A percentile compares a stretch with the other conserved stretches of the same genome.
phyloP scores from a whole-genome alignment of 2,888 invertebrate species.

The Epinotia ramella region DNA sequence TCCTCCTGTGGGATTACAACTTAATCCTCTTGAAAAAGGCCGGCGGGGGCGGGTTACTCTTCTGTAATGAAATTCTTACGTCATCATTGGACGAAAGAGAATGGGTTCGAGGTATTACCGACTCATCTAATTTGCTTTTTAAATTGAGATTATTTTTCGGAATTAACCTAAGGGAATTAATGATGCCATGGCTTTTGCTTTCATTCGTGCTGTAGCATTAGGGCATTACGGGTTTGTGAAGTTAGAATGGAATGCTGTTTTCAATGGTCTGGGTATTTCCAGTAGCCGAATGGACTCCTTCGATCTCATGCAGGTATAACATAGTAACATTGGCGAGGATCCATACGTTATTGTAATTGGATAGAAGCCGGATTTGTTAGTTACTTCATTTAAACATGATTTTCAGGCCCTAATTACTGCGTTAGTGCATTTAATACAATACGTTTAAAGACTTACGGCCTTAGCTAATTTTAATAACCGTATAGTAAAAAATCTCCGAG shows the following conservation, averaged over 20 bases:
- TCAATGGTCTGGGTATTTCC: neutral
- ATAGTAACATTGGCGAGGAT: too few species aligned
- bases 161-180: slow-evolving; percentile 53
- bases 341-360: too few species aligned
- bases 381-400: too few species aligned
- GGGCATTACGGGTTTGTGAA: neutral
- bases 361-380: too few species aligned
- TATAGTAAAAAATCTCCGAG: neutral
- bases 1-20: slow-evolving; percentile 81
- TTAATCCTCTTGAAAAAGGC: slow-evolving; percentile 80
- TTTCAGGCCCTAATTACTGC: too few species aligned
- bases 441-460: too few species aligned
- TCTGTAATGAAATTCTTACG: slow-evolving; percentile 79
- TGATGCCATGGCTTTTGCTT: slow-evolving; percentile 49
- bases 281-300: too few species aligned
- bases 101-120: slow-evolving; percentile 67
- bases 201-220: slow-evolving; percentile 31
- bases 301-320: too few species aligned
- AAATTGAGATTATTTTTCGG: slow-evolving; percentile 58
- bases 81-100: slow-evolving; percentile 66
- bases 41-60: slow-evolving; percentile 55
- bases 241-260: neutral
- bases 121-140: slow-evolving; percentile 67
- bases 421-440: too few species aligned
- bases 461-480: neutral